Evolutionary conservation across 1,140 invertebrate species (phyloP), one percentile per base, ranked within the genome.

Genomic region (Listronotus bonariensis): DNA sequence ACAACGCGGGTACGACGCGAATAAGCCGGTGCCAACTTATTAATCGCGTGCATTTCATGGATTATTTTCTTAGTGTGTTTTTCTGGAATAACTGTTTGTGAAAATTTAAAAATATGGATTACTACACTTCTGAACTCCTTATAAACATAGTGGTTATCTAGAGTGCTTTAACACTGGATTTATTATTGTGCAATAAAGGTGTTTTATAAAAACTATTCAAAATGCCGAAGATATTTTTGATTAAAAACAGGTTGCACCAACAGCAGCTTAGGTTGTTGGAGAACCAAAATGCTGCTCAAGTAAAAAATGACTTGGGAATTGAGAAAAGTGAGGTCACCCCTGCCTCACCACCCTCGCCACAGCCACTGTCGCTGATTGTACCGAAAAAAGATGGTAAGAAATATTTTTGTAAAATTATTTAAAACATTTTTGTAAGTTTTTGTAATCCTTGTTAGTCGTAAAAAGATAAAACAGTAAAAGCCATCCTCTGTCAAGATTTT

Each of bases 211-310:
- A 15, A 18, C 7, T 32, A 12, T 17, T 11, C 72, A 85, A 83
- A 74, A 94, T 94, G 92, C 92, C 92, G 81, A 93, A 94, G 83
- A 93, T 94, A 78, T 94, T 93, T 79, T 79, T 92, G 67, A 92
- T 93, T 72, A 93, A 93, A 80, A 92, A 93, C 77, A 85, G 92
- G 73, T 82, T 93, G 83, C 90, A 91, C 70, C 89, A 92, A 86
- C 92, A 93, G 85, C 92, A 93, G 80, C 83, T 90, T 73, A 85
- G 88, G 58, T 79, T 93, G 71, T 80, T 90, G 74, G 91, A 92
- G 75, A 86, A 88, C 40, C 90, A 92, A 78, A 91, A 92, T 77
- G 78, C 86, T 72, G 54, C 60, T 32, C 67, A 68, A 41, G 45
- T 53, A 12, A 79, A 76, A 64, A 71, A 74, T 18, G 77, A 78